Base-by-base conservation (phyloP, 2,113 vertebrate species). In the Nycticebus coucang region DNA sequence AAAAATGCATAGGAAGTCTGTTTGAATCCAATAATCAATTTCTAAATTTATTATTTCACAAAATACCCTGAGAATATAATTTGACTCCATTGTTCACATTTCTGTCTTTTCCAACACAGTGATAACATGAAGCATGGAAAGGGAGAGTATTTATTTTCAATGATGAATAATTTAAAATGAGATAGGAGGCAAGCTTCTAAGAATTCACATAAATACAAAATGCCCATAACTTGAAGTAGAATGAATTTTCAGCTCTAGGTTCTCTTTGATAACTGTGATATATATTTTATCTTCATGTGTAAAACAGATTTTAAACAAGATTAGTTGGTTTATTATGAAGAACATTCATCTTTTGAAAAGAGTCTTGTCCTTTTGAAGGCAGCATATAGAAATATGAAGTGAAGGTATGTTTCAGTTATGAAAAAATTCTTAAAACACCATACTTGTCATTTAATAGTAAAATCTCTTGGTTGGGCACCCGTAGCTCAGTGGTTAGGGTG, bases 301-400 rank as follows among this genome's bases (percentile, higher is more conserved):
- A 93, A 93, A 81, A 88, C 24, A 91, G 41, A 60, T 60, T 84
- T 87, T 96, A 93, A 92, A 57, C 2, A 87, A 82, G 68, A 89
- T 88, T 53, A 93, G 79, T 35, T 86, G 45, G 77, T 62, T 93
- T 84, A 64, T 75, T 90, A 79, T 94, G 24, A 95, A 92, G 64
- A 82, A 26, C 28, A 57, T 82, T 94, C 26, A 80, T 94, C 78
- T 78, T 93, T 71, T 89, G 13, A 33, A 95, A 83, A 93, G 83
- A 91, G 33, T 19, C 62, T 81, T 82, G 18, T 78, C 35, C 45
- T 96, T 91, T 78, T 74, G 37, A 93, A 97, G n/a, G 53, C 26
- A 89, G 5, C 14, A 85, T 37, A 7, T 81, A 45, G 33, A 92
- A 74, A 74, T 95, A 91, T 79, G 17, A 95, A 60, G 1, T 72